Base-by-base conservation (phyloP, 2,888 invertebrate species). In the Epirrita christyi region DNA sequence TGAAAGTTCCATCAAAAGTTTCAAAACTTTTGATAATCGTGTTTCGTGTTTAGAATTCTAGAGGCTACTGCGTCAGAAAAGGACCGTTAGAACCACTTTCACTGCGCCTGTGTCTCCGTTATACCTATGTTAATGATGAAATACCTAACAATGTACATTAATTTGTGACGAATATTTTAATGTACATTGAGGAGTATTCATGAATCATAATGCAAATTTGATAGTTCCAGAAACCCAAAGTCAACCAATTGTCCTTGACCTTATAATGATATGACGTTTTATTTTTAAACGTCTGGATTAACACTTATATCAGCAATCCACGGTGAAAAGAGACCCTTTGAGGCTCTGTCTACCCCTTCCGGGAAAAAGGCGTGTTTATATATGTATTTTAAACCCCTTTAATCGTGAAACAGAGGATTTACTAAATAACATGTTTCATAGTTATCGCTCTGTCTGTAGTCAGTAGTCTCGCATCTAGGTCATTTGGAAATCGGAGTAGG, bases 401-500 rank as follows among this genome's bases (percentile, higher is more conserved):
- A 54, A 48, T 32, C 29, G 37, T 44, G 29, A 41, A 14, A 36
- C 34, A 44, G 6, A 58, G 36, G 29, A 43, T 51, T 55, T 42
- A 56, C 38, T 55, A 57, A 48, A 43, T 53, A 34, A 59, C 48
- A 44, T 48, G 53, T 57, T 55, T 38, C 13, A 15, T 42, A 47
- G 54, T 66, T 73, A 75, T 70, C 68, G 66, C 68, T 56, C 42
- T 51, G 64, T 4, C 21, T 21, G 21, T 4, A 21, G 21, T 21
- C 29, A 61, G 66, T 60, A 59, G 61, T 53, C 57, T 48, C 56
- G 59, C 64, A 81, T 81, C 75, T 81, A 68, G 81, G 79, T 77
- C 78, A 75, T 69, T 68, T 70, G 70, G 71, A 76, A 74, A 71
- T 64, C 68, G 66, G 73, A 77, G 74, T 76, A 75, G 78, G 77